phyloP scores from a whole-genome alignment of 2,113 vertebrate genomes.

The Scolopax mira region DNA sequence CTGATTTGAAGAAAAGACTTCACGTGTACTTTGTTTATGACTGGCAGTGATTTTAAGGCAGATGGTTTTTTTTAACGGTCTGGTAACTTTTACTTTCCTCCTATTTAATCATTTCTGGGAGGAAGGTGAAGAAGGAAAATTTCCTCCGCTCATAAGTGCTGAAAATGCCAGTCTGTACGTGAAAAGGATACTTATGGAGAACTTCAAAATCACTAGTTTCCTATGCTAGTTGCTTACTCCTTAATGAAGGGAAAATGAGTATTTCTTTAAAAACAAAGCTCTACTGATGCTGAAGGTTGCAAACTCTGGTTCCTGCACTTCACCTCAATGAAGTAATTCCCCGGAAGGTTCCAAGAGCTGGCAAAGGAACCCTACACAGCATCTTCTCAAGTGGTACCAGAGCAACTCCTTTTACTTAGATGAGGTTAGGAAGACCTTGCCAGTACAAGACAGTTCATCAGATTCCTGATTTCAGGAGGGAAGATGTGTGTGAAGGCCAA shows the following conservation, averaged over 20 bases:
- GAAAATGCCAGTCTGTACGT: neutral
- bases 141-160: neutral
- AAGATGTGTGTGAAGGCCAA: neutral
- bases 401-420: neutral
- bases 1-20: constrained; percentile 11
- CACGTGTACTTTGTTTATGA: constrained; percentile 1
- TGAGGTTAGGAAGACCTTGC: neutral
- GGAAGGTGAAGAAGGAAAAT: neutral
- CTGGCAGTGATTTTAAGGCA: neutral
- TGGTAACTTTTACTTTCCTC: neutral
- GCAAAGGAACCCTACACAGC: neutral
- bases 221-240: neutral
- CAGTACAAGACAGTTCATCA: neutral
- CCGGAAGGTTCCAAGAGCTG: neutral
- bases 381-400: neutral
- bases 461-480: neutral
- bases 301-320: neutral
- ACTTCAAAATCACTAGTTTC: neutral
- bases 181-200: neutral
- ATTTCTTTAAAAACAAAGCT: neutral
- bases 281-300: neutral
- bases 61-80: neutral
- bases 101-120: neutral
- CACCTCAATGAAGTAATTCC: neutral
- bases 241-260: neutral